These are phyloP conservation scores for Catocala fraxini DNA, from an alignment of 2,888 invertebrate species.

Conservation along the genomic window DNA sequence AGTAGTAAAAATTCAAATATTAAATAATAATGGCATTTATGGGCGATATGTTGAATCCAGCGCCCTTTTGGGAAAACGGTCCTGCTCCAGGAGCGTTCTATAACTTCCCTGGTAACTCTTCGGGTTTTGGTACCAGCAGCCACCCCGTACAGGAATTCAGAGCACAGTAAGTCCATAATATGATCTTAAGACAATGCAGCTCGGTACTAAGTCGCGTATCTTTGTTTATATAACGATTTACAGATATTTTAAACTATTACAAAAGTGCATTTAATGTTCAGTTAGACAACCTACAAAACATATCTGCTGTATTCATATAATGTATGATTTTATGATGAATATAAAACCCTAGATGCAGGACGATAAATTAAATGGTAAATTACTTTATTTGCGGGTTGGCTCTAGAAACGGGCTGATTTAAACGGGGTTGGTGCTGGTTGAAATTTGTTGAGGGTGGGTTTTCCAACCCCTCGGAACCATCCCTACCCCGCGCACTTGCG, in stretches of 20 bases:
- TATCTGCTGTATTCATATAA: not conserved
- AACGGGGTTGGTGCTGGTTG: no score
- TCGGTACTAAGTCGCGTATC: not conserved
- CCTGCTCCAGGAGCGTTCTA: conserved; percentile 93
- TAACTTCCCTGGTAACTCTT: conserved; percentile 90
- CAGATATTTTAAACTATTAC: not conserved
- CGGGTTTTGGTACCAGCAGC: conserved; percentile 67
- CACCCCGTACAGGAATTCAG: conserved; percentile 82
- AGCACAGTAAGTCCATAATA: conserved; percentile 89
- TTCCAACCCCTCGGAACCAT: no score
- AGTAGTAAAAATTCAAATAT: conserved; percentile 24
- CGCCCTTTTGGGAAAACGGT: conserved; percentile 93
- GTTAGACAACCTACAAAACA: not conserved
- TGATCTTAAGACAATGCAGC: not conserved
- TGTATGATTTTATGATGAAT: no score
- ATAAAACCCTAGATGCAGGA: no score
- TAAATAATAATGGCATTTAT: conserved; percentile 71
- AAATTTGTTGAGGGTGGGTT: no score
- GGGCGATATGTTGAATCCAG: conserved; percentile 79
- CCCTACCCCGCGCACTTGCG: no score
- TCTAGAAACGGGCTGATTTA: no score
- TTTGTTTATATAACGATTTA: not conserved
- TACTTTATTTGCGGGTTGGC: no score
- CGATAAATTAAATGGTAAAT: no score
- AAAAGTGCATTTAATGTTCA: not conserved